Evolutionary conservation across 2,797 vertebrate genomes (phyloP).

Genomic region (Petrocephalus sullivani): DNA sequence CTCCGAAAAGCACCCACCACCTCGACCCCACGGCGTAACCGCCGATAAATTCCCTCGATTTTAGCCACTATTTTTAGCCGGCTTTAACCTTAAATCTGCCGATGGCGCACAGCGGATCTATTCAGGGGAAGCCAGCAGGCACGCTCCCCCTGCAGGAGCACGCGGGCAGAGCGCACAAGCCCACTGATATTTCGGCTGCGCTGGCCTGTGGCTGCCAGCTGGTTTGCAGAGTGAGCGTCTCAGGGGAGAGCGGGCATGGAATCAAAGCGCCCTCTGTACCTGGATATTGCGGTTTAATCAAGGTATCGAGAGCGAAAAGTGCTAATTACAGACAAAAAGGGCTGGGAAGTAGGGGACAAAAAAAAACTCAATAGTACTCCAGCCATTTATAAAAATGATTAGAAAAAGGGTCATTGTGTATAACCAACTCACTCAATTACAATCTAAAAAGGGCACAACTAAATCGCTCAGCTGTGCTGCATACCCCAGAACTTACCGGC

Average conservation of each 20-base stretch:
- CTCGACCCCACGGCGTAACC: neutral
- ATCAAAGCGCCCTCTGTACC: neutral
- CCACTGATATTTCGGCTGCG: neutral
- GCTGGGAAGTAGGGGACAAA: neutral
- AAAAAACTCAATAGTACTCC: neutral
- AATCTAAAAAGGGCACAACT: neutral
- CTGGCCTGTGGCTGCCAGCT: neutral
- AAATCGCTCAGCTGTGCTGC: neutral
- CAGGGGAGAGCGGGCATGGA: neutral
- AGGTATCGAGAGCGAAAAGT: neutral
- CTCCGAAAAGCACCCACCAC: neutral
- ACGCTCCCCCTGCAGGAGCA: neutral
- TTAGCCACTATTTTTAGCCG: conserved; percentile 2
- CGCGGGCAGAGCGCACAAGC: neutral
- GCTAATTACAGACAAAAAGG: neutral
- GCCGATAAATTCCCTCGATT: neutral
- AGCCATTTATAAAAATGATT: conserved; percentile 9
- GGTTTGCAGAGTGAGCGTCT: neutral
- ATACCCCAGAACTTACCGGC: neutral
- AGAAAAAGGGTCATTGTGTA: neutral
- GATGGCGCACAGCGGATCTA: neutral
- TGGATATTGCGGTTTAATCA: conserved; percentile 12
- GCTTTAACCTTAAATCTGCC: conserved; percentile 8
- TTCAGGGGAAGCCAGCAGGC: neutral
- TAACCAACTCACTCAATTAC: neutral